Conservation (phyloP, 2,797 vertebrate genomes). For the Sitta carolinensis region DNA sequence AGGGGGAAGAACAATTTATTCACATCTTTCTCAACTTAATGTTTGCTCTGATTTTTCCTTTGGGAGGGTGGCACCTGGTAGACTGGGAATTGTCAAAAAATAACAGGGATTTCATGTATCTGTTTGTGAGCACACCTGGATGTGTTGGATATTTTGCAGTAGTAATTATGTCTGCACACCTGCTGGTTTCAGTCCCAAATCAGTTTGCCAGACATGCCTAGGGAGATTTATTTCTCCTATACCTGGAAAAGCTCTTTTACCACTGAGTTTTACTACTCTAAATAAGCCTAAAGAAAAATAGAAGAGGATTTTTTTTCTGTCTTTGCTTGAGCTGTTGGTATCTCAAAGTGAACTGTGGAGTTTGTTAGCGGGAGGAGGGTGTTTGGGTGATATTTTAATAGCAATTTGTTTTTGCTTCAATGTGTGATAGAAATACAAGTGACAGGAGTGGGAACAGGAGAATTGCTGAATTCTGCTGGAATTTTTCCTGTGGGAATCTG, state of each 20-base stretch:
- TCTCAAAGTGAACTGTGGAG: neutral
- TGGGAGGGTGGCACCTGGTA: constrained; percentile 61
- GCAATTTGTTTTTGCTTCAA: constrained; percentile 70
- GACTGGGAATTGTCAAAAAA: constrained; percentile 51
- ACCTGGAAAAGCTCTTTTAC: constrained; percentile 53
- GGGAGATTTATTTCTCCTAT: constrained; percentile 70
- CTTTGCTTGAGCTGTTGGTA: neutral
- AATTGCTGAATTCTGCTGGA: constrained; percentile 64
- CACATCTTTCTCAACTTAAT: neutral
- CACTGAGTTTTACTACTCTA: neutral
- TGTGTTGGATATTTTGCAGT: constrained; percentile 43
- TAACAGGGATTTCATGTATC: constrained; percentile 48
- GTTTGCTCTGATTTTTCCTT: constrained; percentile 44
- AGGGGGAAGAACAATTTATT: neutral
- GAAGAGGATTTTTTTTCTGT: constrained; percentile 30
- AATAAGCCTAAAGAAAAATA: constrained; percentile 26
- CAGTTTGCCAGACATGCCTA: constrained; percentile 64
- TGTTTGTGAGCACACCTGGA: constrained; percentile 68
- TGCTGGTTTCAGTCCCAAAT: constrained; percentile 48
- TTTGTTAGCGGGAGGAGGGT: neutral
- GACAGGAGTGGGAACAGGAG: constrained; percentile 70
- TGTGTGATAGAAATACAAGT: constrained; percentile 71
- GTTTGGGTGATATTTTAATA: constrained; percentile 60
- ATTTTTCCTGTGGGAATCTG: constrained; percentile 72
- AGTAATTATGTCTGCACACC: constrained; percentile 69